Evolutionary conservation across 2,797 vertebrate species (phyloP).

Genomic region (Caiman crocodilus): DNA sequence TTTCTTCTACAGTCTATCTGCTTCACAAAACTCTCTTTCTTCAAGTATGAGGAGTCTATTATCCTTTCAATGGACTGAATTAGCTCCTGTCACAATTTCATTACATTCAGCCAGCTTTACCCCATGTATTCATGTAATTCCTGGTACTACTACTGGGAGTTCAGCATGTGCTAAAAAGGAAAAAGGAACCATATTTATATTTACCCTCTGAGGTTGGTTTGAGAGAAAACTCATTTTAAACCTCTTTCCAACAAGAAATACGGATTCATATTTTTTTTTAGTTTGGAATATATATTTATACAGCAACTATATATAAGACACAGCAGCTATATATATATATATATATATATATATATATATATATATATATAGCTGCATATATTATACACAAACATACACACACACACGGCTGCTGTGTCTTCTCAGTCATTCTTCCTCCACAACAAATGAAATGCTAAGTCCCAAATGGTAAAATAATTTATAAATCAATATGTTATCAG

Average conservation of each 20-base stretch:
- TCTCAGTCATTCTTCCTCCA: neutral
- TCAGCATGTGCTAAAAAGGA: neutral
- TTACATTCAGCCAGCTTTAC: neutral
- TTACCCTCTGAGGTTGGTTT: neutral
- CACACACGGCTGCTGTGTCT: neutral
- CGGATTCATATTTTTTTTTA: neutral
- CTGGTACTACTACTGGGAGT: neutral
- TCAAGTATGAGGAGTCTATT: neutral
- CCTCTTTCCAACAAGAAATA: accelerated
- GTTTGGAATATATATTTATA: neutral
- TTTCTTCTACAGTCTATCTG: neutral
- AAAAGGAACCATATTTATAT: neutral
- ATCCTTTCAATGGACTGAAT: neutral
- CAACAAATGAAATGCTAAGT: neutral
- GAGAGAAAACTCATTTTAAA: neutral
- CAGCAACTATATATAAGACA: too few species aligned
- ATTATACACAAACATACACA: too few species aligned
- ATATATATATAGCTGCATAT: too few species aligned
- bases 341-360: too few species aligned
- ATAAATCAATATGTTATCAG: neutral
- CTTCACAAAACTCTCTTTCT: neutral
- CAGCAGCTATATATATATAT: too few species aligned
- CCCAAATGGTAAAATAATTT: neutral
- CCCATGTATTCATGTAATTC: neutral
- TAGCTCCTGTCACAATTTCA: neutral